Evolutionary conservation across 2,888 invertebrate species (phyloP).

Genomic region (Calliphora vomitoria): DNA sequence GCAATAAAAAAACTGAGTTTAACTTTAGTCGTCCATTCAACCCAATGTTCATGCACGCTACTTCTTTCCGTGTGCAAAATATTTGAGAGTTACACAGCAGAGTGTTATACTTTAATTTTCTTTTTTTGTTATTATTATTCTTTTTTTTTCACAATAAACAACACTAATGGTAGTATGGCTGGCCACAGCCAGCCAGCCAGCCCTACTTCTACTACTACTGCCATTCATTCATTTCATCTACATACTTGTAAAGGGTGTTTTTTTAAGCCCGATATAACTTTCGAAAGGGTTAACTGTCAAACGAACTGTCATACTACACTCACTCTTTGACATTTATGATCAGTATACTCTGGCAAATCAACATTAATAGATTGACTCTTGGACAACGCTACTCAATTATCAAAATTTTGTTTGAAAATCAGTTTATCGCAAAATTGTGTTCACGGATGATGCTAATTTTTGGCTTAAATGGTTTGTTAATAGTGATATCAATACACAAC

Average conservation of each 20-base stretch:
- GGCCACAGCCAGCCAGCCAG: slow-evolving; percentile 45
- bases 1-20: slow-evolving; percentile 63
- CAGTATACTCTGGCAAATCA: no score
- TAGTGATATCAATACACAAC: no score
- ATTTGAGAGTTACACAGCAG: slow-evolving; percentile 66
- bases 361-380: no score
- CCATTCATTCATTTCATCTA: slow-evolving; percentile 60
- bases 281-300: no score
- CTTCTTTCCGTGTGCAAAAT: slow-evolving; percentile 70
- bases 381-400: no score
- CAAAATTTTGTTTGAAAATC: no score
- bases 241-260: slow-evolving; percentile 25
- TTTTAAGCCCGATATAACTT: no score
- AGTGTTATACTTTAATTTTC: slow-evolving; percentile 67
- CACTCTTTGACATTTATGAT: no score
- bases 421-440: no score
- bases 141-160: slow-evolving; percentile 50
- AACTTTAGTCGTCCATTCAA: slow-evolving; percentile 82
- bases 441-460: no score
- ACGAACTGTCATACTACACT: no score
- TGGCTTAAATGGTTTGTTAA: no score
- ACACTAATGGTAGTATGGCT: slow-evolving; percentile 63
- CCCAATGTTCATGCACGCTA: slow-evolving; percentile 76
- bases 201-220: slow-evolving; percentile 57
- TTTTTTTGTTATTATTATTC: not conserved